phyloP scores from a whole-genome alignment of 2,888 invertebrate genomes.

The Halocaridina rubra region DNA sequence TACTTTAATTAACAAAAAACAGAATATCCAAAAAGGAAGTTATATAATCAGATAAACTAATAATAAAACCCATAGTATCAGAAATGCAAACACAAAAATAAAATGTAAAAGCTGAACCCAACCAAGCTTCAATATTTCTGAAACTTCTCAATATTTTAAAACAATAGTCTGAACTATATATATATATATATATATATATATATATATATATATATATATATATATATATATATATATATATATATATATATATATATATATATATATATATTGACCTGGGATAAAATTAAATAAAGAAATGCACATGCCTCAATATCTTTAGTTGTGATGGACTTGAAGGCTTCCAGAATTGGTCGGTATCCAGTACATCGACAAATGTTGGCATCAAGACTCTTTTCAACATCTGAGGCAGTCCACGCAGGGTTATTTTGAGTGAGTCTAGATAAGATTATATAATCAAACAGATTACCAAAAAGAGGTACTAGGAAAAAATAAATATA shows the following conservation, averaged over 20 bases:
- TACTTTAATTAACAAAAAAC: no score
- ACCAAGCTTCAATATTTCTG: no score
- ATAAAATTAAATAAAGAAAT: no score
- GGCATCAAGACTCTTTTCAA: constrained; percentile 68
- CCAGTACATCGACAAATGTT: constrained; percentile 69
- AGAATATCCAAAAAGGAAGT: no score
- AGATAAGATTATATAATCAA: neutral
- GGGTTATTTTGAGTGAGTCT: constrained; percentile 25
- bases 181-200: neutral
- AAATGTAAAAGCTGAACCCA: no score
- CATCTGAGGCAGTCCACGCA: constrained; percentile 63
- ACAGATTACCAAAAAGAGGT: no score
- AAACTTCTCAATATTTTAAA: no score
- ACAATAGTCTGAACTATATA: no score
- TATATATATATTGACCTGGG: neutral
- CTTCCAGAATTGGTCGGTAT: constrained; percentile 78
- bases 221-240: neutral
- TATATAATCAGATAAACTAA: no score
- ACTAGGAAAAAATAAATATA: no score
- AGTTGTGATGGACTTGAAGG: constrained; percentile 73
- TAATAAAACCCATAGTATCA: no score
- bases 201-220: neutral
- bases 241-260: neutral
- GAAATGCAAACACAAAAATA: no score
- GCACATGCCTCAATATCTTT: constrained; percentile 24